Percentiles rank a stretch among this genome's conserved stretches.
These are phyloP conservation scores for Dendrocincla tyrannina DNA, from an alignment of 2,797 vertebrate genomes.

Conservation along the genomic window DNA sequence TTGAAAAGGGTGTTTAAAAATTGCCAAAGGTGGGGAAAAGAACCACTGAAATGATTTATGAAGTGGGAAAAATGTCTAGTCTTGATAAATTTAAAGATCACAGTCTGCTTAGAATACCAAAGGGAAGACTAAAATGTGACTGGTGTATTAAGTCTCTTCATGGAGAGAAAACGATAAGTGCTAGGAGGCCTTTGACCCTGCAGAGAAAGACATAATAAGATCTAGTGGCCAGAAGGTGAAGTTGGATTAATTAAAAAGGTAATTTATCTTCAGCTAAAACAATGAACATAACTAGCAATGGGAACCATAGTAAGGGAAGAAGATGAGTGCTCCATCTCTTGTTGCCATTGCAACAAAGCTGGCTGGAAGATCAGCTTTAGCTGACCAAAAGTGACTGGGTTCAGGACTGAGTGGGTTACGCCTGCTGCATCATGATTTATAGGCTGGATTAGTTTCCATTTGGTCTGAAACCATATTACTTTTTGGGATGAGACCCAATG, in stretches of 20 bases:
- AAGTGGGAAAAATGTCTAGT: not conserved
- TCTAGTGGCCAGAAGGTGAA: not conserved
- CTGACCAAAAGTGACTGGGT: not conserved
- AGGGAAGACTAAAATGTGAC: not conserved
- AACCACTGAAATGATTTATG: not conserved
- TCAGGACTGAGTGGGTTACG: not conserved
- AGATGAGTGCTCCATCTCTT: not conserved
- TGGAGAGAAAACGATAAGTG: not conserved
- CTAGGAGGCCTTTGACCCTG: not conserved
- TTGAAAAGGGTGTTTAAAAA: conserved; percentile 14
- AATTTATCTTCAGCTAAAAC: not conserved
- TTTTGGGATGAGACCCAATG: conserved; percentile 36
- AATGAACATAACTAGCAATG: not conserved
- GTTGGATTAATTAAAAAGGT: not conserved
- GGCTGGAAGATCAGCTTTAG: not conserved
- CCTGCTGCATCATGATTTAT: not conserved
- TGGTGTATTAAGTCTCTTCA: not conserved
- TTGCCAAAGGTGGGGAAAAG: not conserved
- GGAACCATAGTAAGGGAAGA: not conserved
- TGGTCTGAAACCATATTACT: not conserved
- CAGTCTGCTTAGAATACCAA: not conserved
- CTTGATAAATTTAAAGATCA: not conserved
- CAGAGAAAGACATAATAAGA: not conserved
- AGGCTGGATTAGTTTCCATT: not conserved
- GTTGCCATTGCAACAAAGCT: not conserved